Evolutionary conservation across 2,888 invertebrate genomes (phyloP).

Genomic region (Platycheirus albimanus): DNA sequence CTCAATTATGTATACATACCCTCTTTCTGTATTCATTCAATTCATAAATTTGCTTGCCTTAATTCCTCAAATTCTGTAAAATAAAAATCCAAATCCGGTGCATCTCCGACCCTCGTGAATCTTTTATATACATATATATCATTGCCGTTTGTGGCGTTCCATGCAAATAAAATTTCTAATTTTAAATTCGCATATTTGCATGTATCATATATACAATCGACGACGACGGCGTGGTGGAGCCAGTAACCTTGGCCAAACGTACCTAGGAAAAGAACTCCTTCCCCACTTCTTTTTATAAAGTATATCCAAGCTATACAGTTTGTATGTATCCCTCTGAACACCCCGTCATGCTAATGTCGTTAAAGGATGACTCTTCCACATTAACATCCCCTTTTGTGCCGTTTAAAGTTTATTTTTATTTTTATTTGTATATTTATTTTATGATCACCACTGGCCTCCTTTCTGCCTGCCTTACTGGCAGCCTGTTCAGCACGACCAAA

Average conservation of each 20-base stretch:
- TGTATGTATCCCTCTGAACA: neutral
- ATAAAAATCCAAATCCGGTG: neutral
- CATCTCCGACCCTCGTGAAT: conserved; percentile 12
- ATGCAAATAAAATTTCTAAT: conserved; percentile 57
- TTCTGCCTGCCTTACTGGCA: conserved; percentile 62
- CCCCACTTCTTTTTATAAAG: neutral
- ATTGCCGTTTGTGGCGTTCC: conserved; percentile 12
- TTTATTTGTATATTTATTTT: conserved; percentile 30
- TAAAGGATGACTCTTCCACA: conserved; percentile 33
- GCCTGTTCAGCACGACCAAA: conserved; percentile 20
- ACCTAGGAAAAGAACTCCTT: conserved; percentile 11
- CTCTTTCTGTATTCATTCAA: neutral
- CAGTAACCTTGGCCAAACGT: conserved; percentile 64
- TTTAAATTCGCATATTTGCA: conserved; percentile 57
- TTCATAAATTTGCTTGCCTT: neutral
- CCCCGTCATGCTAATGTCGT: conserved; percentile 30
- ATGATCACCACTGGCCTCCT: conserved; percentile 51
- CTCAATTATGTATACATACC: neutral
- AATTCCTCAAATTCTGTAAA: neutral
- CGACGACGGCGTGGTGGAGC: conserved; percentile 19
- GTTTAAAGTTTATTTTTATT: conserved; percentile 33
- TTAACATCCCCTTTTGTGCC: conserved; percentile 8
- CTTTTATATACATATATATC: conserved; percentile 30
- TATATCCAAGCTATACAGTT: neutral
- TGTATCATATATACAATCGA: conserved; percentile 50